Evolutionary conservation across 2,888 invertebrate species (phyloP).

Genomic region (Eudemis profundana): DNA sequence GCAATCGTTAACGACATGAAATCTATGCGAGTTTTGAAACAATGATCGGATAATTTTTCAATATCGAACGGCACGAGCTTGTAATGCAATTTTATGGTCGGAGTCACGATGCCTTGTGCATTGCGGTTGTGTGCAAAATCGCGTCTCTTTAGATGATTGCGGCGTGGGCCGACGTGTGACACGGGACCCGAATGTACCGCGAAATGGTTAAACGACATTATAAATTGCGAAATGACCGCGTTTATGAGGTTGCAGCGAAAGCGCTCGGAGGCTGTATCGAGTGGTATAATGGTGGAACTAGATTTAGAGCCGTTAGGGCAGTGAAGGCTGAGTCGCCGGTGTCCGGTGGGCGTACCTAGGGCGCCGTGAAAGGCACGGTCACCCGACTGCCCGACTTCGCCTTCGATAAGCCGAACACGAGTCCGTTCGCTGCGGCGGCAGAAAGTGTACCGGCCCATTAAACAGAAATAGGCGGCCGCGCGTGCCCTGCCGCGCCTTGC

Average conservation of each 20-base stretch:
- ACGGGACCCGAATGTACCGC: constrained; percentile 47
- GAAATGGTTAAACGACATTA: constrained; percentile 47
- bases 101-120: constrained; percentile 58
- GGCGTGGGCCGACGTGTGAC: constrained; percentile 49
- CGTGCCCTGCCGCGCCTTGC: constrained; percentile 53
- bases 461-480: constrained; percentile 46
- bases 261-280: constrained; percentile 53
- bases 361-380: constrained; percentile 76
- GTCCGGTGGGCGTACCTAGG: constrained; percentile 66
- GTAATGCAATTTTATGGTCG: constrained; percentile 60
- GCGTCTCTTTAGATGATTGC: constrained; percentile 50
- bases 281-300: constrained; percentile 53
- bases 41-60: constrained; percentile 64
- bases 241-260: constrained; percentile 53
- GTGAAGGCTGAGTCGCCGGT: constrained; percentile 61
- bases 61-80: constrained; percentile 68
- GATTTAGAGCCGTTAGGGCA: constrained; percentile 58
- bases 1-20: constrained; percentile 60
- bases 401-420: constrained; percentile 66
- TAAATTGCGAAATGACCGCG: constrained; percentile 48
- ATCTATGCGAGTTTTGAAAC: constrained; percentile 65
- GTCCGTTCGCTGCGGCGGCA: constrained; percentile 56
- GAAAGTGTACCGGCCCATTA: constrained; percentile 58
- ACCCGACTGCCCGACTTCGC: constrained; percentile 68
- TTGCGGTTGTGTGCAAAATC: constrained; percentile 49